Conservation (phyloP, 2,113 vertebrate genomes). For the Semnornis frantzii region DNA sequence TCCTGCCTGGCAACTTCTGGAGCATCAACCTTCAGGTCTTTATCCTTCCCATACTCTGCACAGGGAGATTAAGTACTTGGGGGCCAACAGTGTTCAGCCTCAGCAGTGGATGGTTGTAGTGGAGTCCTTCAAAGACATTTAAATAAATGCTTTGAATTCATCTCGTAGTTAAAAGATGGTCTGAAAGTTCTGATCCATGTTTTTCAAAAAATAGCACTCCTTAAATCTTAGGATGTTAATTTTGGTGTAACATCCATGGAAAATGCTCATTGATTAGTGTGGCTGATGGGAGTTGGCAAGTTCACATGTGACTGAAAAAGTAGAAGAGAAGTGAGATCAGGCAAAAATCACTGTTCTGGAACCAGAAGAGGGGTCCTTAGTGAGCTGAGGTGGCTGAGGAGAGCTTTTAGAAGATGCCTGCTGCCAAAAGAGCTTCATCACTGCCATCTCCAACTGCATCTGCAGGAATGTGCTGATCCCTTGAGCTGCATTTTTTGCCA, state of each 20-base stretch:
- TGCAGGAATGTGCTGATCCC: not conserved
- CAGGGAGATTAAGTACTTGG: not conserved
- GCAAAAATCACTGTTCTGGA: not conserved
- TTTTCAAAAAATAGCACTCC: not conserved
- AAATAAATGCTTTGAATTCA: not conserved
- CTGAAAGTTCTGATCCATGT: not conserved
- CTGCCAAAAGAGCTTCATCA: not conserved
- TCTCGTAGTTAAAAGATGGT: not conserved
- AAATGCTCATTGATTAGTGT: not conserved
- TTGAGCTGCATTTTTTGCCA: not conserved
- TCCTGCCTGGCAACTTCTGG: not conserved
- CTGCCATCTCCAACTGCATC: not conserved
- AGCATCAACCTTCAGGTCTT: fast-evolving
- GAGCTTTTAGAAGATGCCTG: not conserved
- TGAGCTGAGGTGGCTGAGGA: not conserved
- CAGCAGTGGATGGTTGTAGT: not conserved
- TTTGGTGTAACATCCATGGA: not conserved
- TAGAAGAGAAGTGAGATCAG: not conserved
- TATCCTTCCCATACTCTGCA: not conserved
- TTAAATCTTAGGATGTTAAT: not conserved
- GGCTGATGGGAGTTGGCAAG: not conserved
- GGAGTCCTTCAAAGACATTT: not conserved
- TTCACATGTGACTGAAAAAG: not conserved
- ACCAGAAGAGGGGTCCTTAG: not conserved
- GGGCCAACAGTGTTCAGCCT: not conserved